Conservation (phyloP, 2,797 vertebrate genomes). For the Emydoidea blandingii region DNA sequence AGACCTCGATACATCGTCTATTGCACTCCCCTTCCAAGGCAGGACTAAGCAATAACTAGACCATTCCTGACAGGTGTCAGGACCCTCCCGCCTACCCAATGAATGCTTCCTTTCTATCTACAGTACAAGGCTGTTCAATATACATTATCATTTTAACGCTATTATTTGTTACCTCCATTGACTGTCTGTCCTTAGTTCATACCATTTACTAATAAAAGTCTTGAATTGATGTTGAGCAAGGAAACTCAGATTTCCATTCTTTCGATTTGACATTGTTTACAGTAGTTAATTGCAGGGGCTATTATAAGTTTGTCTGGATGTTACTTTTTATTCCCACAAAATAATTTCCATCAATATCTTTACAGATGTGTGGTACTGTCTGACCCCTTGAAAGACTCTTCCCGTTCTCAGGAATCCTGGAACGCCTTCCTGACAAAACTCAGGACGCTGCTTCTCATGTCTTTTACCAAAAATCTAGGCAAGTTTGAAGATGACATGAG, state of each 20-base stretch:
- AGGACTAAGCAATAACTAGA: neutral
- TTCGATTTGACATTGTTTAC: neutral
- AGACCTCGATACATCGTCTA: neutral
- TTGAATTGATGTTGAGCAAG: neutral
- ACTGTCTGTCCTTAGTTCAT: neutral
- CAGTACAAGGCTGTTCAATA: neutral
- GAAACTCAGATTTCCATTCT: too few species aligned
- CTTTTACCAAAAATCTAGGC: slow-evolving; percentile 98
- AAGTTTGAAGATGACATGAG: slow-evolving; percentile 99
- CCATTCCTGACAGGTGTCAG: neutral
- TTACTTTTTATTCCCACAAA: neutral
- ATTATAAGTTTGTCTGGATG: neutral
- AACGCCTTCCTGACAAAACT: slow-evolving; percentile 96
- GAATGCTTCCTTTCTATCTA: neutral
- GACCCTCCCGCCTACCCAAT: neutral
- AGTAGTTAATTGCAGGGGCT: neutral
- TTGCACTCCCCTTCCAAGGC: neutral
- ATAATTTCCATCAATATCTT: slow-evolving; percentile 29
- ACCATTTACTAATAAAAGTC: neutral
- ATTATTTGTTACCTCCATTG: neutral
- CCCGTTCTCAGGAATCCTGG: slow-evolving; percentile 98
- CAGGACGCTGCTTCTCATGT: slow-evolving; percentile 96
- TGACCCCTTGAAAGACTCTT: slow-evolving; percentile 97
- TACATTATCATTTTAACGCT: neutral
- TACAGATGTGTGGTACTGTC: slow-evolving; percentile 95